A percentile compares a stretch with the other conserved stretches of the same genome.
Conservation (phyloP, 2,888 invertebrate species). For the Brenthis hecate region DNA sequence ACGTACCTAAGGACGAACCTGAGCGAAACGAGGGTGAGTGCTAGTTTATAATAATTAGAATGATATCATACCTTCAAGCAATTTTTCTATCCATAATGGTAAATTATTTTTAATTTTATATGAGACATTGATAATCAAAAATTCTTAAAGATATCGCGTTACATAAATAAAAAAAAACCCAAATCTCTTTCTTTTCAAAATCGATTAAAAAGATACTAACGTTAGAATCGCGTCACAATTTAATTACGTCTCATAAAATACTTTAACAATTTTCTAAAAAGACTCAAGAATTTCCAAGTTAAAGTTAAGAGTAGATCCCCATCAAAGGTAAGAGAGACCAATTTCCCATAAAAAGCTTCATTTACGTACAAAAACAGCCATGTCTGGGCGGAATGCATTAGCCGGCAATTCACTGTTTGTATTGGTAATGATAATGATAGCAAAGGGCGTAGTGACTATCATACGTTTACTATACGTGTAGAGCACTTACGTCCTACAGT, state of each 20-base stretch:
- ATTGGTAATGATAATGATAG: constrained; percentile 27
- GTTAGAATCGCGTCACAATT: background rate
- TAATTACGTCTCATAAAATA: background rate
- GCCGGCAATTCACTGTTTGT: constrained; percentile 10
- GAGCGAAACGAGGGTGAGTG: no score
- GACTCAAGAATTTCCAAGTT: background rate
- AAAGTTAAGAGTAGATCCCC: constrained; percentile 4
- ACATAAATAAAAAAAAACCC: no score
- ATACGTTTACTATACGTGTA: constrained; percentile 13
- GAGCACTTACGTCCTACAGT: background rate
- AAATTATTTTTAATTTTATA: no score
- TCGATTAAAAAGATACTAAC: no score
- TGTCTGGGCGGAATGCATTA: constrained; percentile 22
- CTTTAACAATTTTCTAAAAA: no score
- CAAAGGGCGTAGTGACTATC: constrained; percentile 22
- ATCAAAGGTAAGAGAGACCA: constrained; percentile 3
- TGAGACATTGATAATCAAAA: no score
- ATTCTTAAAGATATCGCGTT: no score
- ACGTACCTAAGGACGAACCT: no score
- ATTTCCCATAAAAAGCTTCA: constrained; percentile 4
- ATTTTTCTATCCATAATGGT: no score
- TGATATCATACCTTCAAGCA: no score
- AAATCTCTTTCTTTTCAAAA: no score
- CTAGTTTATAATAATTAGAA: no score
- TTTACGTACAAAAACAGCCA: constrained; percentile 13